These are phyloP conservation scores for Lanistes nyassanus DNA, from an alignment of 1,140 invertebrate species.

Conservation along the genomic window DNA sequence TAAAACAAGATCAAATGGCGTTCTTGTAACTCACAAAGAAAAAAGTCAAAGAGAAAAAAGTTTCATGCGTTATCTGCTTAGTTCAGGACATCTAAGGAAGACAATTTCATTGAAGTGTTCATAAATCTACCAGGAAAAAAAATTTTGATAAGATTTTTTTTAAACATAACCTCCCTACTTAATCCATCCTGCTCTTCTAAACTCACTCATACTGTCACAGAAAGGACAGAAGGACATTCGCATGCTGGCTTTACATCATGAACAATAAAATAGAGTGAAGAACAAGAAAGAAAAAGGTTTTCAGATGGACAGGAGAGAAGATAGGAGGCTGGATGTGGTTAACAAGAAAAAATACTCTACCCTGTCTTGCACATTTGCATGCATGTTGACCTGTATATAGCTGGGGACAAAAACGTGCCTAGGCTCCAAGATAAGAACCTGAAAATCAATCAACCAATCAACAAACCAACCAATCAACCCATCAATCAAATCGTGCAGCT, in stretches of 20 bases:
- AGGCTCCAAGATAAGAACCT: slow-evolving; percentile 88
- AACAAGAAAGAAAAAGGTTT: not conserved
- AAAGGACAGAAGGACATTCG: not conserved
- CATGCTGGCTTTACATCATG: not conserved
- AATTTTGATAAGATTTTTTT: not conserved
- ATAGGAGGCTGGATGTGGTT: not conserved
- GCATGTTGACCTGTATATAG: slow-evolving; percentile 93
- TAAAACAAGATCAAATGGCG: slow-evolving; percentile 6
- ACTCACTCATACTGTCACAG: not conserved
- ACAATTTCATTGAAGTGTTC: no score
- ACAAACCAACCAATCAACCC: no score
- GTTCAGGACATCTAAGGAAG: no score
- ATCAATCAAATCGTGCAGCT: no score
- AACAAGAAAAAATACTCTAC: slow-evolving; percentile 22
- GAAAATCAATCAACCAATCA: slow-evolving; percentile 40
- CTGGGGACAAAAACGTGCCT: slow-evolving; percentile 93
- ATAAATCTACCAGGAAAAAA: no score
- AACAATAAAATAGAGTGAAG: not conserved
- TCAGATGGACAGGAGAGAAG: not conserved
- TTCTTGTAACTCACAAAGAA: no score
- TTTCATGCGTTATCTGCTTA: no score
- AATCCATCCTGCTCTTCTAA: not conserved
- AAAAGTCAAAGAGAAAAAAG: no score
- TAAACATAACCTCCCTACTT: not conserved
- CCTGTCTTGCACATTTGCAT: slow-evolving; percentile 75